Base-by-base conservation (phyloP, 2,888 invertebrate species). In the Laspeyria flexula region DNA sequence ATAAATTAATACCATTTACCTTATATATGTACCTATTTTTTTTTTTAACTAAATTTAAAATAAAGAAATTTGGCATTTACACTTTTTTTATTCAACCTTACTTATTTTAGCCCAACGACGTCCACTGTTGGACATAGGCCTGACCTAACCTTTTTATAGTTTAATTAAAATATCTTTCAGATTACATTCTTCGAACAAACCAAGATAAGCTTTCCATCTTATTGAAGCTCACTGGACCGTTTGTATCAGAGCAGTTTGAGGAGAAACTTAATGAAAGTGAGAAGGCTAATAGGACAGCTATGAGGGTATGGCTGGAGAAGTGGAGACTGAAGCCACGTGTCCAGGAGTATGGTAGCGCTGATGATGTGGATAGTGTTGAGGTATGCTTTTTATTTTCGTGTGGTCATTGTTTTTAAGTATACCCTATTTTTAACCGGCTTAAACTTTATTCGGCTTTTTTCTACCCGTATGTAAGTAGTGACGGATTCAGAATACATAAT, bases 141-240 rank as follows among this genome's bases (percentile, higher is more conserved):
- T n/a, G n/a, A n/a, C n/a, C n/a, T n/a, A n/a, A n/a, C n/a, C n/a
- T n/a, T n/a, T n/a, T n/a, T n/a, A n/a, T n/a, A 1, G 9, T 18
- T 18, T 2, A 18, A 18, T 2, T 3, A 18, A 3, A 2, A 18
- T 18, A 21, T 21, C 38, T 49, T 50, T 69, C 60, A 91, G 91
- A 69, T 53, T 88, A 82, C 67, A 45, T 67, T 0, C 52, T 91
- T 2, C 56, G 78, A 18, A 71, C 70, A 4, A 51, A 73, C 1
- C 66, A 70, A 0, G 45, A 66, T 0, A 52, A 75, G 1, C 43
- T 85, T 0, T 73, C 78, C 0, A 29, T 90, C 0, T 52, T 71
- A 0, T 43, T 90, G 1, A 75, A 77, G 16, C 45, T 88, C 4
- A 78, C 80, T 0, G 90, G 92, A 0, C 90, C 91, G 0, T 90